Conservation (phyloP, 2,888 invertebrate species). For the Drosophila lutescens region DNA sequence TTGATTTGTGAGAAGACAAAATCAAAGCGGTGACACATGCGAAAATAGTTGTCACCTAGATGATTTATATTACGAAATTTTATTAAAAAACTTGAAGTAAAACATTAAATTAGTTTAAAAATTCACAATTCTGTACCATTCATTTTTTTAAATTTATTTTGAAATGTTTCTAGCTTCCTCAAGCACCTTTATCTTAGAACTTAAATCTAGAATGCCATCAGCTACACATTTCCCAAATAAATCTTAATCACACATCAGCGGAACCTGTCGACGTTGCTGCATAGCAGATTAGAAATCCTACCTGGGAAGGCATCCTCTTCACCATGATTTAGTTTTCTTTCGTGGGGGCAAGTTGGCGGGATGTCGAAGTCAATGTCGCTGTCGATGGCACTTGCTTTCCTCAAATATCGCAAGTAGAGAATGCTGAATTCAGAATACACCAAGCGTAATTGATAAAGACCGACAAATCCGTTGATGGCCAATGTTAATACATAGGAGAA, state of each 20-base stretch:
- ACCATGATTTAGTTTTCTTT: constrained; percentile 3
- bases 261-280: constrained; percentile 59
- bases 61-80: constrained; percentile 1
- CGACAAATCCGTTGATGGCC: constrained; percentile 80
- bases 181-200: background rate
- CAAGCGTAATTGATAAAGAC: constrained; percentile 80
- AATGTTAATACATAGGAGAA: constrained; percentile 68
- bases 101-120: too few species aligned
- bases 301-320: constrained; percentile 24
- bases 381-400: constrained; percentile 69
- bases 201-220: constrained; percentile 15
- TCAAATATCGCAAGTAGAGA: constrained; percentile 56
- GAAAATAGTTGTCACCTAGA: background rate
- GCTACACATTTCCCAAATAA: constrained; percentile 58
- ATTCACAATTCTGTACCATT: too few species aligned
- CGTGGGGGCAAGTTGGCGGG: constrained; percentile 15
- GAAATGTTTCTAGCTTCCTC: too few species aligned
- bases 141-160: too few species aligned
- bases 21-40: background rate
- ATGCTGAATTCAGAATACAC: constrained; percentile 35
- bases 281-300: constrained; percentile 57
- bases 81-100: too few species aligned
- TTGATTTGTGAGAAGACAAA: constrained; percentile 11
- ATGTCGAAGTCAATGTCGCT: constrained; percentile 33
- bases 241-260: constrained; percentile 55